These are phyloP conservation scores for Chloropsis hardwickii DNA, from an alignment of 2,113 vertebrate species.

Conservation along the genomic window DNA sequence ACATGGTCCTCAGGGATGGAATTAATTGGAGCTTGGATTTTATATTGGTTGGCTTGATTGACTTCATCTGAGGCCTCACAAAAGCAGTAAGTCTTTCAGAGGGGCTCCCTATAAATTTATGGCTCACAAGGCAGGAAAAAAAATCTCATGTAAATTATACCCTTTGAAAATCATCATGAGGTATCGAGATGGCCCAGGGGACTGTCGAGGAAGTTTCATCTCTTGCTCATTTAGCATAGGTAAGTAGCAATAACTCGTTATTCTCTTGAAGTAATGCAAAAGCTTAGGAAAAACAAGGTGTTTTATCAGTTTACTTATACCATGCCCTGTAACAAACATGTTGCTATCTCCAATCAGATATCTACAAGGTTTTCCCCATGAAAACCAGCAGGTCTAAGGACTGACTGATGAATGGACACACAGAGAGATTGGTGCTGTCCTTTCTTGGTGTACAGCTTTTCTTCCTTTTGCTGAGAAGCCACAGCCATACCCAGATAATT, in stretches of 20 bases:
- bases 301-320: not conserved
- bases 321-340: not conserved
- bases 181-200: slow-evolving; percentile 31
- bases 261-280: not conserved
- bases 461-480: not conserved
- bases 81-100: slow-evolving; percentile 59
- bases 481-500: not conserved
- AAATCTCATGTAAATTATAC: slow-evolving; percentile 60
- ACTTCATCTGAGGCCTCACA: slow-evolving; percentile 50
- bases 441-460: not conserved
- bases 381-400: not conserved
- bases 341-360: not conserved
- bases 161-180: slow-evolving; percentile 55
- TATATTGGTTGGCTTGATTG: slow-evolving; percentile 51
- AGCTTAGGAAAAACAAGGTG: slow-evolving; percentile 1
- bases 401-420: not conserved
- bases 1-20: not conserved
- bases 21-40: slow-evolving; percentile 57
- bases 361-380: not conserved
- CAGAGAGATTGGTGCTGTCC: not conserved
- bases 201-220: slow-evolving; percentile 15
- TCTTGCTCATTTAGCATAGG: slow-evolving; percentile 53
- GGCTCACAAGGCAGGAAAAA: slow-evolving; percentile 40
- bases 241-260: slow-evolving; percentile 35
- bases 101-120: slow-evolving; percentile 56